Base-by-base conservation (phyloP, 2,797 vertebrate genomes). In the Macrochelys suwanniensis region DNA sequence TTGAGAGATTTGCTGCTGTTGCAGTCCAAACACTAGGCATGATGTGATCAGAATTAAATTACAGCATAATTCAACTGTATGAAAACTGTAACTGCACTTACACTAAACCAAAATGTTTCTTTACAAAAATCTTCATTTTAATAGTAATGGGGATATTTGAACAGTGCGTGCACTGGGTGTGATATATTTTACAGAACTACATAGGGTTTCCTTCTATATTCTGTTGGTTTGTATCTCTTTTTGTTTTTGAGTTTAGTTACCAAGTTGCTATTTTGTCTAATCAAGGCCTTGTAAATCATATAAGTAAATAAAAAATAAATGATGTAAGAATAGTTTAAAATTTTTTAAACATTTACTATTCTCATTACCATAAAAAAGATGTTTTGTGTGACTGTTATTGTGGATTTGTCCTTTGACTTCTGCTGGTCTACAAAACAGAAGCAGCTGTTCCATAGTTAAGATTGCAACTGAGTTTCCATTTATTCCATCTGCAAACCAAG, bases 221-320 rank as follows among this genome's bases (percentile, higher is more conserved):
- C 81, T 85, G 68, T 95, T 84, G 61, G 93, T 97, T 98, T 98
- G 93, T 97, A 93, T 96, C 97, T 97, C 53, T 97, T 96, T 82
- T 90, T 74, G 56, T 92, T 94, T 56, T 61, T 95, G 85, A 94
- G 88, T 97, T 98, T 98, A 97, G 97, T 97, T 98, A 96, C 97
- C 91, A 97, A 97, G 98, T 97, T 65, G 80, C 98, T 98, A 98
- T 98, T 98, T 98, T 98, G 96, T 98, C 97, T 97, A 98, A 97
- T 98, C 98, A 98, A 98, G 92, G 87, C 97, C 96, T 98, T 98
- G 98, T 98, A 98, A 98, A 98, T 98, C 97, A 79, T 97, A 96
- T 91, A 90, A 91, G 89, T 98, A 98, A 98, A 92, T 97, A 97
- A 97, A 98, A 98, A 98, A 98, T 97, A 97, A 95, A 98, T 98